Percentiles rank a stretch among this genome's conserved stretches.
Evolutionary conservation across 23 tunicate species (phyloP).

Genomic region (Pegea sp.): DNA sequence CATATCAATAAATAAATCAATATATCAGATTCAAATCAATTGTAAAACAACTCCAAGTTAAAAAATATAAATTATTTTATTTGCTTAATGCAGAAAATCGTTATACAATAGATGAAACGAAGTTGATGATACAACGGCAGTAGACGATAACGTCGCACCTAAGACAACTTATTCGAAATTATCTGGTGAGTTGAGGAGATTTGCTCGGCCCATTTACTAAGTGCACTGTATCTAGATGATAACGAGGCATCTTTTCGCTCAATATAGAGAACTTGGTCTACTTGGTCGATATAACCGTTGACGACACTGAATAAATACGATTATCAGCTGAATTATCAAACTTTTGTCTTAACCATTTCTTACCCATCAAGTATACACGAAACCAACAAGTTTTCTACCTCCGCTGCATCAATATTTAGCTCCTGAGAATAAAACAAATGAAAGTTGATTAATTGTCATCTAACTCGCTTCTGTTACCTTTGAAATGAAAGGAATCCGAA

Average conservation of each 20-base stretch:
- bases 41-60: too few relatives aligned
- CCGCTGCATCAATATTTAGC: conserved; percentile 61
- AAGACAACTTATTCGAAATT: conserved; percentile 28
- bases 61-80: too few relatives aligned
- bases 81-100: too few relatives aligned
- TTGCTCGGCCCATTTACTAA: conserved; percentile 87
- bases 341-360: conserved; percentile 1
- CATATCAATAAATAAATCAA: too few relatives aligned
- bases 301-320: conserved; percentile 13
- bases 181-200: conserved; percentile 28
- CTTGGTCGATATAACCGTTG: conserved; percentile 69
- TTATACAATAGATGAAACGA: too few relatives aligned
- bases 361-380: conserved; percentile 87
- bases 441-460: not conserved
- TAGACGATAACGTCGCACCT: conserved; percentile 1
- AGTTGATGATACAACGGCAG: too few relatives aligned
- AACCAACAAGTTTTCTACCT: conserved; percentile 74
- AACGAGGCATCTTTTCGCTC: conserved; percentile 37
- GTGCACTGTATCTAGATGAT: conserved; percentile 48
- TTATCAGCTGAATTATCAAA: not conserved
- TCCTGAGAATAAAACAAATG: conserved; percentile 13
- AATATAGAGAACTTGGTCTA: conserved; percentile 66
- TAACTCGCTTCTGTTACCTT: conserved; percentile 14
- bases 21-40: too few relatives aligned
- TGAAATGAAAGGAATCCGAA: conserved; percentile 81